Percentiles rank a stretch among this genome's conserved stretches.
Conservation (phyloP, 1,140 invertebrate species). For the Musca domestica region DNA sequence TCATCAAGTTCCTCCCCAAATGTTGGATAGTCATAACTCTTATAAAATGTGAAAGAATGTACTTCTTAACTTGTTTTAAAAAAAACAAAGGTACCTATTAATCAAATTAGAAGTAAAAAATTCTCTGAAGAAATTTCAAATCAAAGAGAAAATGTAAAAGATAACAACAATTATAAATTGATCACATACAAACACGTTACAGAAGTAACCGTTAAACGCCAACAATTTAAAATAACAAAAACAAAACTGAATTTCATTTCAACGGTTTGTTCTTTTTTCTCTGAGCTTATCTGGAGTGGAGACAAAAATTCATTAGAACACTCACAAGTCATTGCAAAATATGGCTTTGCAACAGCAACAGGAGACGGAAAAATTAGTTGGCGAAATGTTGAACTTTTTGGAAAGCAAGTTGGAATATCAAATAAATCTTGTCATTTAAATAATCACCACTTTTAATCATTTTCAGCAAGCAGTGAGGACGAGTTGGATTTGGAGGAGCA, state of each 20-base stretch:
- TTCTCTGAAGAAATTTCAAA: not conserved
- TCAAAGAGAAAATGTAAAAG: not conserved
- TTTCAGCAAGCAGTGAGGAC: constrained; percentile 21
- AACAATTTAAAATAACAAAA: too few relatives aligned
- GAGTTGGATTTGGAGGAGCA: constrained; percentile 15
- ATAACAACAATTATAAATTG: not conserved
- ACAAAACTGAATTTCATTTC: too few relatives aligned
- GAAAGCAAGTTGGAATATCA: constrained; percentile 10
- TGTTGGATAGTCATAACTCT: too few relatives aligned
- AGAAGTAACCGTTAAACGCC: too few relatives aligned
- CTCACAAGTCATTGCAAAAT: not conserved
- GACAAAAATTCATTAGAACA: too few relatives aligned
- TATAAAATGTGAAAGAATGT: too few relatives aligned
- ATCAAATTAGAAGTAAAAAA: not conserved
- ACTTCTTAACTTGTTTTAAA: not conserved
- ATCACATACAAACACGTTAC: too few relatives aligned
- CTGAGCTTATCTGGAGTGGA: too few relatives aligned
- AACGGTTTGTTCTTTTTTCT: too few relatives aligned
- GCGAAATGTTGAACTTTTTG: constrained; percentile 26
- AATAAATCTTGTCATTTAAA: not conserved
- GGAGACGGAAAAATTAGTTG: constrained; percentile 25
- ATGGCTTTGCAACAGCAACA: constrained; percentile 19
- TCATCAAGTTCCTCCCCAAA: too few relatives aligned
- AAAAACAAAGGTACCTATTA: not conserved
- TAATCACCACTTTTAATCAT: not conserved